Base-by-base conservation (phyloP, 2,888 invertebrate species). In the Tetragonisca angustula region DNA sequence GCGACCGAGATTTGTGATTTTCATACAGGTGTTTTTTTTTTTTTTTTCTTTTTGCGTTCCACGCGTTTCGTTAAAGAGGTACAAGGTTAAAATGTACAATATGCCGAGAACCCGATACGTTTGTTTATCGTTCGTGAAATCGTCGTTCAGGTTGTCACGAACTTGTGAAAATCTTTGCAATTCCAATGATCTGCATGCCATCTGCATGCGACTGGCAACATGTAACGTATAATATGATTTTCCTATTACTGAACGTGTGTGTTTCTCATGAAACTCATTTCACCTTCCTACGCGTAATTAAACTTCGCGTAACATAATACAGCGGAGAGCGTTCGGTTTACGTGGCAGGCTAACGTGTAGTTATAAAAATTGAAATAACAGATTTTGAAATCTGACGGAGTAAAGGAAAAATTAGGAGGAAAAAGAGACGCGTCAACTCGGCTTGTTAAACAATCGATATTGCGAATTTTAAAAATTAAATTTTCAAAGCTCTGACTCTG, bases 101-200 rank as follows among this genome's bases (percentile, higher is more conserved):
- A 72, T 5, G 52, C 50, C 27, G 9, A 36, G 59, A 43, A 49
- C 50, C 5, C 32, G 56, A 70, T 27, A n/a, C 62, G 6, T 36
- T 65, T 36, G n/a, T 65, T 76, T 77, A 64, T 64, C 65, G 32
- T 19, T 52, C 27, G 50, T 62, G 15, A 61, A 73, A 79, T 84
- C 79, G 67, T 59, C 67, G 74, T 24, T 27, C 24, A n/a, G 52
- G 50, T 64, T 43, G 75, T 62, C 79, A 79, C 79, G 75, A 75
- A 67, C 32, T 52, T 59, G 84, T 36, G 49, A 68, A 84, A 74
- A 71, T 75, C 50, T 84, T 84, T 84, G 84, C 84, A 84, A 84
- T 79, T 84, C 74, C 79, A 84, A 84, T 84, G 84, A 68, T 79
- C 74, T 49, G 84, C 84, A 74, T 84, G 68, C 27, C 32, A 75